Conservation (phyloP, 1,140 invertebrate species). For the Choristoneura fumiferana region DNA sequence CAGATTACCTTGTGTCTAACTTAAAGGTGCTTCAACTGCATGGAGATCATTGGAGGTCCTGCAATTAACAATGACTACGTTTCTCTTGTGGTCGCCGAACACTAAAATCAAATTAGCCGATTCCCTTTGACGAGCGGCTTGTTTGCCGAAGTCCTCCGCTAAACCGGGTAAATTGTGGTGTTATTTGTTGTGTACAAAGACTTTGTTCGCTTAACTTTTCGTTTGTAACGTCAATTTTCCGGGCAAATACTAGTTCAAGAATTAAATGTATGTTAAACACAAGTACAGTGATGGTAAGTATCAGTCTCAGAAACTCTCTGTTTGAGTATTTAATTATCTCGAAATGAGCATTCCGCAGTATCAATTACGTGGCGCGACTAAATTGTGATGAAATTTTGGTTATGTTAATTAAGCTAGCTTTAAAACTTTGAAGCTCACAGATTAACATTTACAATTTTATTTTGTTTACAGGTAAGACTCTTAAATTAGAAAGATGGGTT, state of each 20-base stretch:
- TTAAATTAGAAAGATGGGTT: too few relatives aligned
- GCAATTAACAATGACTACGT: constrained; percentile 1
- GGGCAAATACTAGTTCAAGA: constrained; percentile 4
- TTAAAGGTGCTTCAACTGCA: too few relatives aligned
- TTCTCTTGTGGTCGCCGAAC: constrained; percentile 42
- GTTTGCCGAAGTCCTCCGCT: constrained; percentile 34
- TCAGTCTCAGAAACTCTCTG: background rate
- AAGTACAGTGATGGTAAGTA: too few relatives aligned
- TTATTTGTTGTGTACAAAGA: background rate
- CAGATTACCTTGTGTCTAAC: too few relatives aligned
- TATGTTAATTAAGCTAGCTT: too few relatives aligned
- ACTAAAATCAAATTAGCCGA: constrained; percentile 54
- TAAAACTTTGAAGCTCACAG: too few relatives aligned
- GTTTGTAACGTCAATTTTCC: background rate
- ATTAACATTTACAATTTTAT: too few relatives aligned
- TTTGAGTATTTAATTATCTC: background rate
- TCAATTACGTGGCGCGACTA: too few relatives aligned
- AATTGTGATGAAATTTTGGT: too few relatives aligned
- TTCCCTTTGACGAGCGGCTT: constrained; percentile 48
- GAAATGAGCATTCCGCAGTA: too few relatives aligned
- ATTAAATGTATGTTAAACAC: background rate
- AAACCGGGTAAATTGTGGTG: constrained; percentile 30
- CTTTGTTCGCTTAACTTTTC: background rate
- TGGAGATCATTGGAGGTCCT: background rate
- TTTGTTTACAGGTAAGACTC: too few relatives aligned